Conservation (phyloP, 2,888 invertebrate genomes). For the Leucophenga maculata region DNA sequence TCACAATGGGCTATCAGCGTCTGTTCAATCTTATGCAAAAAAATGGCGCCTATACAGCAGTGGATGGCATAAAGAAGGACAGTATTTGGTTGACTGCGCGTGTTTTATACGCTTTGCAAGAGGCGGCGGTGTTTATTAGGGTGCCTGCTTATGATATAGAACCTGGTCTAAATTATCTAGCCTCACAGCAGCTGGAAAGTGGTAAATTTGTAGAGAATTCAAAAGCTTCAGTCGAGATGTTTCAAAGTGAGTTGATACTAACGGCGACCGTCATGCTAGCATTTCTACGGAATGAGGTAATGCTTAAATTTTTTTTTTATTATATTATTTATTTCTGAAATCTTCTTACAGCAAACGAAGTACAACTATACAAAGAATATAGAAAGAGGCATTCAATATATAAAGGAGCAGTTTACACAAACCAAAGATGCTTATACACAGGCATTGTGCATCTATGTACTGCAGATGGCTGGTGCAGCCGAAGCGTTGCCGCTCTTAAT, state of each 20-base stretch:
- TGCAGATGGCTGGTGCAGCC: constrained; percentile 82
- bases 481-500: constrained; percentile 77
- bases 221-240: constrained; percentile 73
- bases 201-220: constrained; percentile 87
- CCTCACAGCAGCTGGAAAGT: constrained; percentile 77
- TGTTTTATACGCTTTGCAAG: constrained; percentile 81
- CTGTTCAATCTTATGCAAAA: constrained; percentile 81
- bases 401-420: constrained; percentile 72
- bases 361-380: constrained; percentile 81
- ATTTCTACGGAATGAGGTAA: constrained; percentile 78
- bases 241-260: constrained; percentile 78
- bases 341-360: constrained; percentile 78
- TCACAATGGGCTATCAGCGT: constrained; percentile 79
- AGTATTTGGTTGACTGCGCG: constrained; percentile 88
- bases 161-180: constrained; percentile 80
- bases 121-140: constrained; percentile 79
- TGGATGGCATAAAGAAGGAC: constrained; percentile 77
- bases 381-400: constrained; percentile 62
- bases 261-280: constrained; percentile 84
- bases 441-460: constrained; percentile 81
- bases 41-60: constrained; percentile 85
- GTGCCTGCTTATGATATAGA: constrained; percentile 79
- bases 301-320: constrained; percentile 10
- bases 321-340: too few relatives aligned
- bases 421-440: constrained; percentile 78